phyloP scores from a whole-genome alignment of 2,113 vertebrate species.

The Proterorhinus semilunaris region DNA sequence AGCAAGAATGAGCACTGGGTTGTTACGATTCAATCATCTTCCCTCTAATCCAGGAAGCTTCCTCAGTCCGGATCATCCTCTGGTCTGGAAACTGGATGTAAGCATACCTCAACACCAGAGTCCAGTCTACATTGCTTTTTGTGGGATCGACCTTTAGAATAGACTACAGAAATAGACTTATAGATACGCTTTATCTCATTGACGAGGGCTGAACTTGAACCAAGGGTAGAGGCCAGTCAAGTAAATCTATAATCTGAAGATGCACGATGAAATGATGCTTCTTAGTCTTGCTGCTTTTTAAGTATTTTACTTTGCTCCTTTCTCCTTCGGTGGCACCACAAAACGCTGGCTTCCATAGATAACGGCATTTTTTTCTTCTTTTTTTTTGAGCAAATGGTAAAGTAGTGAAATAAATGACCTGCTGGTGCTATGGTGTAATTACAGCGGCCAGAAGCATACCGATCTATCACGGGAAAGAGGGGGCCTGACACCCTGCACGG shows the following conservation, averaged over 20 bases:
- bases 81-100: no score
- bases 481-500: slow-evolving; percentile 89
- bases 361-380: slow-evolving; percentile 85
- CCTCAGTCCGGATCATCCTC: no score
- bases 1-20: no score
- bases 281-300: slow-evolving; percentile 19
- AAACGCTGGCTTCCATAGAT: slow-evolving; percentile 92
- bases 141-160: neutral
- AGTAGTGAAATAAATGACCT: slow-evolving; percentile 98
- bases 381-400: slow-evolving; percentile 85
- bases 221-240: neutral
- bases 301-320: slow-evolving; percentile 86
- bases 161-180: neutral
- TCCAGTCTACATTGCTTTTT: neutral
- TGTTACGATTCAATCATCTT: no score
- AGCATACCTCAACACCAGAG: no score
- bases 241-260: slow-evolving; percentile 41
- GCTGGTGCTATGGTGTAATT: slow-evolving; percentile 93
- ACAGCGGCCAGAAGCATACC: slow-evolving; percentile 94
- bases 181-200: neutral
- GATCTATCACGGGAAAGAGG: slow-evolving; percentile 87
- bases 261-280: slow-evolving; percentile 35
- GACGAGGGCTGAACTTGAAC: slow-evolving; percentile 44
- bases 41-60: no score
- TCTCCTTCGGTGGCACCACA: slow-evolving; percentile 87